These are phyloP conservation scores for Cryptotermes secundus DNA, from an alignment of 1,140 invertebrate genomes.

Conservation along the genomic window DNA sequence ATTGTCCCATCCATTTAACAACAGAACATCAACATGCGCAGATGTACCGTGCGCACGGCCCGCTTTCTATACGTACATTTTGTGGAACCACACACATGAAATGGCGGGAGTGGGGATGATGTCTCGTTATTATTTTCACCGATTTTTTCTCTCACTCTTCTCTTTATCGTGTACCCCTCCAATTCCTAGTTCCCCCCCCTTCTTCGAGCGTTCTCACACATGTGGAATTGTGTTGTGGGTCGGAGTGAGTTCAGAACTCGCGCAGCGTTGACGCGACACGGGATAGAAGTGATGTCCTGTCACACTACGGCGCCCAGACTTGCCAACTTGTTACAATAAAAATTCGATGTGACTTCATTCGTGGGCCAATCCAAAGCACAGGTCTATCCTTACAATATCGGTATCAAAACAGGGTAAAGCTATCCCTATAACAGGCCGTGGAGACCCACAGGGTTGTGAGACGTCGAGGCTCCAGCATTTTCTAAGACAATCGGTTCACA, in stretches of 20 bases:
- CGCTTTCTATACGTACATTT: background rate
- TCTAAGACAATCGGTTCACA: no score
- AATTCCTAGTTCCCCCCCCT: no score
- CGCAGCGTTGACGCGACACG: background rate
- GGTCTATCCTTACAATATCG: no score
- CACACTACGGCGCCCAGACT: background rate
- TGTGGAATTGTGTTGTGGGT: background rate
- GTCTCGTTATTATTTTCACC: background rate
- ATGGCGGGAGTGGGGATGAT: background rate
- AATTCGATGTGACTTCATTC: background rate
- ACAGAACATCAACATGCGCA: slow-evolving; percentile 9
- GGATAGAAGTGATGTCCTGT: no score
- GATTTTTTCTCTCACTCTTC: background rate
- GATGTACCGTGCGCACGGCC: background rate
- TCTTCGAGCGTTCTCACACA: background rate
- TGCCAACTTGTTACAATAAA: background rate
- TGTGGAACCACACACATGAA: background rate
- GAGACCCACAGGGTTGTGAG: no score
- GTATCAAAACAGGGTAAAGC: no score
- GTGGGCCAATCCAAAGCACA: no score
- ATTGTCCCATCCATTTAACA: slow-evolving; percentile 13
- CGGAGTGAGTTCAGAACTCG: background rate
- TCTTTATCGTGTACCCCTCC: background rate
- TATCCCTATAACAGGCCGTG: no score
- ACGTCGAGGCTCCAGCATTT: no score